Conservation (phyloP, 2,888 invertebrate genomes). For the Oscheius sp. region DNA sequence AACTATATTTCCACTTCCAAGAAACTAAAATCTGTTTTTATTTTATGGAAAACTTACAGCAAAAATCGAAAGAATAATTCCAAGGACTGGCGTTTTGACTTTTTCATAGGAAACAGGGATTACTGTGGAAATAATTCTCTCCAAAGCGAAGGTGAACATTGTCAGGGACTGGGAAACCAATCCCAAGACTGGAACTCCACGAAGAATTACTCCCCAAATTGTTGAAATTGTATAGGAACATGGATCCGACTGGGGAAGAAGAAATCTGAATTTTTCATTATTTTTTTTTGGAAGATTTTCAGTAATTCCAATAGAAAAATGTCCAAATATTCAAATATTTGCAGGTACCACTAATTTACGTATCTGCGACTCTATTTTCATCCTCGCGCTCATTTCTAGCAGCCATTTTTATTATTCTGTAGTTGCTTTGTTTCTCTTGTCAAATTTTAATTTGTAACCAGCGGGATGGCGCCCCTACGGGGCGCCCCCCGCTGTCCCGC, state of each 20-base stretch:
- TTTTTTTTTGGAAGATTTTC: neutral
- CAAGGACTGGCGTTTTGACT: neutral
- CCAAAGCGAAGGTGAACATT: neutral
- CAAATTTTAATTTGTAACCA: too few species aligned
- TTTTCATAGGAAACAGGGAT: neutral
- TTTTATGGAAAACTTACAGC: slow-evolving; percentile 1
- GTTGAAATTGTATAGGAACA: slow-evolving; percentile 1
- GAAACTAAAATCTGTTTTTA: slow-evolving; percentile 4
- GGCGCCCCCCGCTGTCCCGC: too few species aligned
- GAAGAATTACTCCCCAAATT: neutral
- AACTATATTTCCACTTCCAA: neutral
- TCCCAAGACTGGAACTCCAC: neutral
- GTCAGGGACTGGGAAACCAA: slow-evolving; percentile 5
- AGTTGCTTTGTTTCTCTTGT: too few species aligned
- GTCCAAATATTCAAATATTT: too few species aligned
- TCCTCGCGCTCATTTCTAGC: too few species aligned
- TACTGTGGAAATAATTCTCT: neutral
- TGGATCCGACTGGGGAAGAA: neutral
- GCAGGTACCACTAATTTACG: too few species aligned
- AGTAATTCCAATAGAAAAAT: too few species aligned
- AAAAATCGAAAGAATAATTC: neutral
- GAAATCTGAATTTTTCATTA: neutral
- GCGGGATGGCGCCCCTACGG: too few species aligned
- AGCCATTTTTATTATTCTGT: too few species aligned
- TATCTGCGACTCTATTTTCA: too few species aligned